Evolutionary conservation across 2,113 vertebrate genomes (phyloP).

Genomic region (Lycaon pictus): DNA sequence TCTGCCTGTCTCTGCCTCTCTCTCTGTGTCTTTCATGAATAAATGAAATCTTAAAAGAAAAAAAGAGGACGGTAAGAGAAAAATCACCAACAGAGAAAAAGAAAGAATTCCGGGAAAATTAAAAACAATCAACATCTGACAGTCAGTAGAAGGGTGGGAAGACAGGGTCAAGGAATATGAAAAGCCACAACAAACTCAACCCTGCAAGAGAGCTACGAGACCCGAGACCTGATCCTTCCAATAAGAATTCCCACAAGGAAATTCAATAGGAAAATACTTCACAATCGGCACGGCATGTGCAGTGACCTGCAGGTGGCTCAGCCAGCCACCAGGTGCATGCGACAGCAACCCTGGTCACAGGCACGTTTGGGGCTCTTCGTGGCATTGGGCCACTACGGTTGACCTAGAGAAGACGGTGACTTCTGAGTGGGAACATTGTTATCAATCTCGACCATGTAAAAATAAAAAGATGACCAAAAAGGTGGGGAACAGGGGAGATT

Average conservation of each 20-base stretch:
- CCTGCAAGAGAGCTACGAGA: not conserved
- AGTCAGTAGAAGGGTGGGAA: not conserved
- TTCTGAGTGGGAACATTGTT: not conserved
- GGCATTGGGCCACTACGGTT: not conserved
- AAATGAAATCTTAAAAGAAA: too few species aligned
- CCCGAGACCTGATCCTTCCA: not conserved
- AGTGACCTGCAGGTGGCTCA: not conserved
- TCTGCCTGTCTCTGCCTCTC: too few species aligned
- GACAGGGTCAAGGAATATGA: not conserved
- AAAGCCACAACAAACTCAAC: not conserved
- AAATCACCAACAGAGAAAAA: not conserved
- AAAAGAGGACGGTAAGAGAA: too few species aligned
- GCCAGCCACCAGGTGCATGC: not conserved
- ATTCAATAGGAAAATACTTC: not conserved
- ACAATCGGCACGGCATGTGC: rapidly evolving
- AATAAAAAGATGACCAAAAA: not conserved
- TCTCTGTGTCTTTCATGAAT: too few species aligned
- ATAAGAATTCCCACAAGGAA: not conserved
- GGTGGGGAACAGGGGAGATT: not conserved
- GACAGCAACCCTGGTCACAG: not conserved
- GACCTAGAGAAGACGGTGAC: not conserved
- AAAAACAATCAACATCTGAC: not conserved
- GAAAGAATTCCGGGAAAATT: not conserved
- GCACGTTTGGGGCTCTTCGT: not conserved
- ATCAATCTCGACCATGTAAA: not conserved